Evolutionary conservation across 2,888 invertebrate genomes (phyloP).

Genomic region (Trimorus sp.): DNA sequence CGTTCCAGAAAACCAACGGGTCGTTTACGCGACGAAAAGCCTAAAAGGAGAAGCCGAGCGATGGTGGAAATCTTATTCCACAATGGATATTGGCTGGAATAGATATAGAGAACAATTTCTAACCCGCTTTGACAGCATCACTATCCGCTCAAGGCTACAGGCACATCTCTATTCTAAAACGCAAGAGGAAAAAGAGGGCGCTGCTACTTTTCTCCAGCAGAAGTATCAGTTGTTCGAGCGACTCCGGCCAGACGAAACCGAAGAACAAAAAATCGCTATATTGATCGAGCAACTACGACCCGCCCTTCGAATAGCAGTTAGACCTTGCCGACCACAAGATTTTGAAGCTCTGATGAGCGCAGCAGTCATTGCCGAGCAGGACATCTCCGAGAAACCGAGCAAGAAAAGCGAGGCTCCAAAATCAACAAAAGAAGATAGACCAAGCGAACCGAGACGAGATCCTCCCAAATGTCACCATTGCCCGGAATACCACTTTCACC

Average conservation of each 20-base stretch:
- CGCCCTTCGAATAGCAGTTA: background rate
- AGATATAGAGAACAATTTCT: conserved; percentile 28
- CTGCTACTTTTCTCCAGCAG: conserved; percentile 30
- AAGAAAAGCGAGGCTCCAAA: background rate
- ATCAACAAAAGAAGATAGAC: background rate
- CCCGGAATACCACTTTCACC: conserved; percentile 20
- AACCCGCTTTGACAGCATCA: background rate
- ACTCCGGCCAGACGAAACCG: conserved; percentile 6
- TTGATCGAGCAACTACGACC: conserved; percentile 21
- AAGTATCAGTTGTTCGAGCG: conserved; percentile 32
- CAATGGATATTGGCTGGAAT: conserved; percentile 27
- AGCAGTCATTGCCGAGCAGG: background rate
- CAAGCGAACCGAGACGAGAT: background rate
- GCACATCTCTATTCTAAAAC: conserved; percentile 23
- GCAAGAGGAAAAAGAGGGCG: conserved; percentile 34
- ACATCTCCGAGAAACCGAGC: background rate
- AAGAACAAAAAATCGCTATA: conserved; percentile 11
- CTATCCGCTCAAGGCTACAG: conserved; percentile 2
- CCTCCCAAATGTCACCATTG: conserved; percentile 15
- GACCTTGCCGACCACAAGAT: background rate
- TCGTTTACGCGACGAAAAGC: background rate
- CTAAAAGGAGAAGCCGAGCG: conserved; percentile 42
- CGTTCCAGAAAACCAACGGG: background rate
- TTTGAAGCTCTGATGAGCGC: conserved; percentile 5
- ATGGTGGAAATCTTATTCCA: conserved; percentile 35